Base-by-base conservation (phyloP, 2,113 vertebrate species). In the Hippocampus guttulatus region DNA sequence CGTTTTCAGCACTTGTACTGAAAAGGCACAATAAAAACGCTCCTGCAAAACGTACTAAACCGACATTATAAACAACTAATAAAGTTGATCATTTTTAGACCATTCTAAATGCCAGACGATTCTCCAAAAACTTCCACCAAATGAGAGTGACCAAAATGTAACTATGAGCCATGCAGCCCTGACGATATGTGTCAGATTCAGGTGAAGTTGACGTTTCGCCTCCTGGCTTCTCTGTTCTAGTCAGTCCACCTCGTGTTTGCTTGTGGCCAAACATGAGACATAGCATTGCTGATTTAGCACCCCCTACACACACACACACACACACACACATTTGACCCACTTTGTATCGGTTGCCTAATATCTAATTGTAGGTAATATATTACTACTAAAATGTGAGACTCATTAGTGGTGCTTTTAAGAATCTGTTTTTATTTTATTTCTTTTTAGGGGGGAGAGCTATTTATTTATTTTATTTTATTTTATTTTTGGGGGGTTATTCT, bases 91-190 rank as follows among this genome's bases (percentile, higher is more conserved):
- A 14, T 61, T 33, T 33, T 3, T 2, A 33, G 58, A 61, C 27
- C 27, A 61, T 64, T 41, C 3, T 64, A 64, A 5, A 64, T 41
- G 21, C 8, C 38, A 64, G 20, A 40, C 38, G 33, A 41, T n/a
- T 41, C 38, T 43, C 60, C 60, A 33, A 27, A 60, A 15, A 25
- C 55, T 23, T 12, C 1, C 11, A 25, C 25, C 51, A 68, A 68
- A 51, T 21, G 4, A n/a, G 10, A n/a, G 62, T 60, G 74, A 16
- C 43, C 41, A 51, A 63, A 52, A 41, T 16, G 27, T 66, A 75
- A 51, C 11, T 41, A 15, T 15, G 21, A 43, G 21, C 52, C 3
- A 11, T 55, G 52, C 23, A 9, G 52, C n/a, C 21, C 8, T 55
- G 33, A 38, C 33, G 33, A 5, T 55, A 21, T 45, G 40, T 43